phyloP scores from a whole-genome alignment of 2,113 vertebrate species.

The Entomyzon cyanotis region DNA sequence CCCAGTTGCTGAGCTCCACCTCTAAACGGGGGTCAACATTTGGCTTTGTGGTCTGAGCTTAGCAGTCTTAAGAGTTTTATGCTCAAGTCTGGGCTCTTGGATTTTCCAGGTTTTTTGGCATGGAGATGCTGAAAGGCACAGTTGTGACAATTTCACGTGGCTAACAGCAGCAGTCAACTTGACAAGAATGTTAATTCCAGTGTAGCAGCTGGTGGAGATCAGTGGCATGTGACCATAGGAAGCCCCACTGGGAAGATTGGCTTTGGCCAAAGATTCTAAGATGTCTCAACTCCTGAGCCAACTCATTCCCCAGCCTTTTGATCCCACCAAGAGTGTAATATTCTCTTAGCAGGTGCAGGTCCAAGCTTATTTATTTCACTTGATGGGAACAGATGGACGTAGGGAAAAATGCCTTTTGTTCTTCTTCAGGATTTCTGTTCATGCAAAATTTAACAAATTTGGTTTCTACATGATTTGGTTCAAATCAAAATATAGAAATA shows the following conservation, averaged over 20 bases:
- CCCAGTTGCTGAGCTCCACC: background rate
- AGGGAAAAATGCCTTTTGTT: background rate
- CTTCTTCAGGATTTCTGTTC: background rate
- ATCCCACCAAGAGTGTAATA: background rate
- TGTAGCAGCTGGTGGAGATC: background rate
- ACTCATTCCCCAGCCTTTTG: background rate
- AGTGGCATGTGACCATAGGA: background rate
- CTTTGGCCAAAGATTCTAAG: background rate
- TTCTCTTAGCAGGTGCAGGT: background rate
- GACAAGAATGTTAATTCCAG: background rate
- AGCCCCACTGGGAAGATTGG: background rate
- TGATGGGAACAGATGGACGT: background rate
- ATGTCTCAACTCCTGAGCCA: background rate
- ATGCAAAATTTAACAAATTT: background rate
- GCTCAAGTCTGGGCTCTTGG: background rate
- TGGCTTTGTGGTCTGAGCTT: background rate
- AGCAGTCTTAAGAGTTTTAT: background rate
- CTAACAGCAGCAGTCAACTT: background rate
- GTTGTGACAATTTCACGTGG: background rate
- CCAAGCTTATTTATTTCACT: background rate
- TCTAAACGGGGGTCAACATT: background rate
- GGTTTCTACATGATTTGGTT: background rate
- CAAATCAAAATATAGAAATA: slow-evolving; percentile 7
- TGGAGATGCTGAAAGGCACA: background rate
- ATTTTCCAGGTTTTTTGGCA: background rate